Conservation (phyloP, 2,797 vertebrate species). For the Phataginus tetradactyla region DNA sequence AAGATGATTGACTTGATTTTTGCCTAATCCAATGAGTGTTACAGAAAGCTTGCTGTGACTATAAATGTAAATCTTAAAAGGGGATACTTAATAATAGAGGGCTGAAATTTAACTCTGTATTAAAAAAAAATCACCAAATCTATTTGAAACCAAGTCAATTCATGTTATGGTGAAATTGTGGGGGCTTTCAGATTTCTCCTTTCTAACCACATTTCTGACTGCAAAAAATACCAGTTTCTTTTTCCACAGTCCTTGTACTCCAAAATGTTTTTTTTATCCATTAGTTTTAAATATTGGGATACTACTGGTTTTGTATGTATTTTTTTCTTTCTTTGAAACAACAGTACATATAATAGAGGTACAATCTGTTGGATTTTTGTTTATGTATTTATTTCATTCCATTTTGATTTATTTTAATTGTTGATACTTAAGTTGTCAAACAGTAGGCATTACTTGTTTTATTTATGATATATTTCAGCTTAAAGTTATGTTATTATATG, state of each 20-base stretch:
- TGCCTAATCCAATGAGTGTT: slow-evolving; percentile 80
- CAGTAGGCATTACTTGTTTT: slow-evolving; percentile 88
- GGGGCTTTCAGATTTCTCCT: slow-evolving; percentile 65
- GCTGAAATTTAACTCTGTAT: slow-evolving; percentile 67
- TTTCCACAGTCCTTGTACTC: slow-evolving; percentile 80
- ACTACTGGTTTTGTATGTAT: slow-evolving; percentile 87
- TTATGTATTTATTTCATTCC: slow-evolving; percentile 91
- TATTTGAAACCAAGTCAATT: slow-evolving; percentile 72
- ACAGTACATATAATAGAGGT: slow-evolving; percentile 87
- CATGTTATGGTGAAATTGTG: slow-evolving; percentile 80
- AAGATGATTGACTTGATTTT: slow-evolving; percentile 87
- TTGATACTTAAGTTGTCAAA: slow-evolving; percentile 86
- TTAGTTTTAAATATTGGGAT: slow-evolving; percentile 89
- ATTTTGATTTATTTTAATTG: slow-evolving; percentile 89
- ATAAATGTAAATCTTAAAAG: slow-evolving; percentile 50
- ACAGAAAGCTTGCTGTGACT: slow-evolving; percentile 73
- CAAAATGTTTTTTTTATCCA: slow-evolving; percentile 80
- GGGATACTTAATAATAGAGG: slow-evolving; percentile 58
- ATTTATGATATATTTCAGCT: slow-evolving; percentile 90
- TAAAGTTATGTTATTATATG: slow-evolving; percentile 89
- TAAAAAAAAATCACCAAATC: slow-evolving; percentile 80
- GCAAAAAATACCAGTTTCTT: slow-evolving; percentile 60
- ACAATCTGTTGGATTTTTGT: slow-evolving; percentile 86
- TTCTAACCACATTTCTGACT: slow-evolving; percentile 65
- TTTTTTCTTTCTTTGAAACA: slow-evolving; percentile 83